Base-by-base conservation (phyloP, 2,888 invertebrate species). In the Pollenia amentaria region DNA sequence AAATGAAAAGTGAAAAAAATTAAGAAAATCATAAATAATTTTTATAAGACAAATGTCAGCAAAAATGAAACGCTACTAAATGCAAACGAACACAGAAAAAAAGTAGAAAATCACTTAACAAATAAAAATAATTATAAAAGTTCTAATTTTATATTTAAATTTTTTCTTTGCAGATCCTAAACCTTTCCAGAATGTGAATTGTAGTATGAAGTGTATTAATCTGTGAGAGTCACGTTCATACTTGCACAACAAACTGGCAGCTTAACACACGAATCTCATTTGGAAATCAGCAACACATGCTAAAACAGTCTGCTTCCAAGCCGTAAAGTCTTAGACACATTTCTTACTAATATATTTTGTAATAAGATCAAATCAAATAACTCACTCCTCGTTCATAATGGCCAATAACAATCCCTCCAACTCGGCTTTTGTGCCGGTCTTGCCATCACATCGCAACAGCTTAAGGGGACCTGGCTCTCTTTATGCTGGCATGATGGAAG, bases 401-500 rank as follows among this genome's bases (percentile, higher is more conserved):
- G 60, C 87, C 0, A 84, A 81, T 16, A 80, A 77, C 9, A 87
- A 77, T 84, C 84, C 87, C 18, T 84, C 87, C 1, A 87, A 80
- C 14, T 97, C 97, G 14, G 97, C 97, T 1, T 97, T 97, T 93
- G 97, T 97, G 73, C 97, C 97, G 46, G 97, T 97, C 75, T 96
- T 97, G 81, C 97, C 97, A 12, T 96, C 97, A 96, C 60, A 87
- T 84, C 94, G 97, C 90, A 95, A 95, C 81, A 85, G 90, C 9
- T 95, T 97, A 90, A 96, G 96, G 40, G 91, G 85, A 8, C 95
- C 96, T 40, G 95, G 96, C 40, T 89, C 90, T 21, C 94, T 96
- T 44, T 96, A 96, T 90, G 95, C 96, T 0, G 95, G 95, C 65
- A 95, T 96, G 48, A 94, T 96, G 84, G 48, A 95, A 96, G 86